These are phyloP conservation scores for Aphrophora alni DNA, from an alignment of 2,888 invertebrate genomes.

Conservation along the genomic window DNA sequence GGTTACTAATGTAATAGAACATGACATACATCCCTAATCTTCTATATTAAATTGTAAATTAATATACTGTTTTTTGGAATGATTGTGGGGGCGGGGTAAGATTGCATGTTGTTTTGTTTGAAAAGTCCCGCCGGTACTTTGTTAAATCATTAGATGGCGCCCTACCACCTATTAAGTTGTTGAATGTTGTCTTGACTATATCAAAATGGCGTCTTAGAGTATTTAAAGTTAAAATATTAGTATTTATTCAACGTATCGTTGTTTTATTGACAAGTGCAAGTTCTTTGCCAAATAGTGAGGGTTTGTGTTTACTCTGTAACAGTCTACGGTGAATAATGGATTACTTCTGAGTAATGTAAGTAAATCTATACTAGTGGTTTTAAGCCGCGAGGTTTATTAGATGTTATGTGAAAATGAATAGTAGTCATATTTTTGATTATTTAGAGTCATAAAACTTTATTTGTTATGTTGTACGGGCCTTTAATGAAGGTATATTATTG, in stretches of 20 bases:
- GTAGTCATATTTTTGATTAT: neutral
- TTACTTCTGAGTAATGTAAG: neutral
- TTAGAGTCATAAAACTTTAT: neutral
- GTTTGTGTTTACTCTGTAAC: neutral
- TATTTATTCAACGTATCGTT: neutral
- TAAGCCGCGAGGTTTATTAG: neutral
- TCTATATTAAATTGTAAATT: too few relatives aligned
- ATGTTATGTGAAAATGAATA: neutral
- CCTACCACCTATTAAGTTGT: neutral
- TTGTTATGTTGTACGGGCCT: neutral
- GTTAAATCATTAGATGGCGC: conserved; percentile 9
- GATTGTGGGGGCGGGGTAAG: too few relatives aligned
- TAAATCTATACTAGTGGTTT: neutral
- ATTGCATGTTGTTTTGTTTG: neutral
- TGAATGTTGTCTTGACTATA: conserved; percentile 1
- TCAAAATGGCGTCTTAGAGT: neutral
- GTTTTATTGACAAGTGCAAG: neutral
- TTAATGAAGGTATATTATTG: neutral
- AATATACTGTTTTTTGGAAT: neutral
- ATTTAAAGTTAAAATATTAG: neutral
- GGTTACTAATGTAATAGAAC: too few relatives aligned
- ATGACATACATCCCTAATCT: too few relatives aligned
- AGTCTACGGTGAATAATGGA: neutral
- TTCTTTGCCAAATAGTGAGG: neutral
- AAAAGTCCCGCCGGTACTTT: neutral